phyloP scores from a whole-genome alignment of 2,888 invertebrate species.

The Lithophane ornitopus region DNA sequence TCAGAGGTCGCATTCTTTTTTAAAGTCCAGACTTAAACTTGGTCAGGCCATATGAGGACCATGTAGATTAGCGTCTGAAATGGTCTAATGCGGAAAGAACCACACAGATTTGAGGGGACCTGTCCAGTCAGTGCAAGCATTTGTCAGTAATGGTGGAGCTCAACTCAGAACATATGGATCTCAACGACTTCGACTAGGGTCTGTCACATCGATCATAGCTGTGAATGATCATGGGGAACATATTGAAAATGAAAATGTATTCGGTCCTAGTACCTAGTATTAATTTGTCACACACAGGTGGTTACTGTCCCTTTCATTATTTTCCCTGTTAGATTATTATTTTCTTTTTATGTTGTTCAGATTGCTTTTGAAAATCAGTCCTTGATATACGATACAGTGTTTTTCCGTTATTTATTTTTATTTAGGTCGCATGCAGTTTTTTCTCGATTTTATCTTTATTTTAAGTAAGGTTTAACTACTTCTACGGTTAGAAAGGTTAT shows the following conservation, averaged over 20 bases:
- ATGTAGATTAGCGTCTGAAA: no score
- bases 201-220: constrained; percentile 38
- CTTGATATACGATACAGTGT: background rate
- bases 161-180: no score
- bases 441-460: background rate
- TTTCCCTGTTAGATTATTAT: no score
- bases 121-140: no score
- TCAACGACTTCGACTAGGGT: background rate
- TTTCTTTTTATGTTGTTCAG: background rate
- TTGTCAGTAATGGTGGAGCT: no score
- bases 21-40: no score
- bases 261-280: background rate
- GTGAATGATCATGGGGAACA: constrained; percentile 14
- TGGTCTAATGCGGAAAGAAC: no score
- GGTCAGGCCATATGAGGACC: no score
- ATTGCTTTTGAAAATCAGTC: background rate
- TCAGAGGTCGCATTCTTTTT: no score
- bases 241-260: background rate
- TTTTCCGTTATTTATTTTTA: background rate
- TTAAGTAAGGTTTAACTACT: background rate
- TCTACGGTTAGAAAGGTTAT: background rate
- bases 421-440: background rate
- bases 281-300: constrained; percentile 6
- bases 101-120: no score
- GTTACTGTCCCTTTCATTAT: background rate